Percentiles rank a stretch among this genome's conserved stretches.
These are phyloP conservation scores for Boulengerochromis microlepis DNA, from an alignment of 2,113 vertebrate genomes.

Conservation along the genomic window DNA sequence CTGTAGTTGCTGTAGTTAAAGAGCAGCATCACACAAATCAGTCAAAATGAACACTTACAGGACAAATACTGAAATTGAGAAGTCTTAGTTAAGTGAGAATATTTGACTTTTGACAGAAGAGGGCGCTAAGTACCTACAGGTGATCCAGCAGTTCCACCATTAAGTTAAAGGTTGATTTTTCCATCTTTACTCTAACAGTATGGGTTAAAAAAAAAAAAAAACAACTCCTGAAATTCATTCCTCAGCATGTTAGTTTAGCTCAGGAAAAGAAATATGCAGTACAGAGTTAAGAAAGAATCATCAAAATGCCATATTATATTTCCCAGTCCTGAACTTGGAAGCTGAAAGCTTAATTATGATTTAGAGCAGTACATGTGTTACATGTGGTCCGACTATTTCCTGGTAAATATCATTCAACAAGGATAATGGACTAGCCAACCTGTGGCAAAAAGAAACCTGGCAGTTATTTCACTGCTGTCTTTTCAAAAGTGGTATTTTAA, in stretches of 20 bases:
- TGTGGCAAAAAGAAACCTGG: not conserved
- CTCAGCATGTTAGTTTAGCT: not conserved
- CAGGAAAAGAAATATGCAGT: not conserved
- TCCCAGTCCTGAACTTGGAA: not conserved
- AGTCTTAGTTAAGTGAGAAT: not conserved
- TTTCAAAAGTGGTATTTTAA: not conserved
- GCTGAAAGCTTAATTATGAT: not conserved
- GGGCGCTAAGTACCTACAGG: constrained; percentile 27
- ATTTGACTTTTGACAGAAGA: constrained; percentile 29
- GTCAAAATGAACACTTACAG: not conserved
- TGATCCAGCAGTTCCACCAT: not conserved
- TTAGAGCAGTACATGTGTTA: not conserved
- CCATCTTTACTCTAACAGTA: not conserved
- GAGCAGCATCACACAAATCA: not conserved
- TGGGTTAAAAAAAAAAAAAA: not conserved
- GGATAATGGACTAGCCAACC: not conserved
- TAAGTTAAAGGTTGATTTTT: not conserved
- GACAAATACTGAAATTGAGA: not conserved
- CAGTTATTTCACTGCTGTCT: not conserved
- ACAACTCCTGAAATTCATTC: not conserved
- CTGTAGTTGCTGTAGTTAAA: not conserved
- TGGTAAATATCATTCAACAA: not conserved
- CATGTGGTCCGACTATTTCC: not conserved
- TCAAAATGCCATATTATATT: not conserved
- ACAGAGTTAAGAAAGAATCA: not conserved